These are phyloP conservation scores for Conomelus anceps DNA, from an alignment of 2,888 invertebrate genomes.

Conservation along the genomic window DNA sequence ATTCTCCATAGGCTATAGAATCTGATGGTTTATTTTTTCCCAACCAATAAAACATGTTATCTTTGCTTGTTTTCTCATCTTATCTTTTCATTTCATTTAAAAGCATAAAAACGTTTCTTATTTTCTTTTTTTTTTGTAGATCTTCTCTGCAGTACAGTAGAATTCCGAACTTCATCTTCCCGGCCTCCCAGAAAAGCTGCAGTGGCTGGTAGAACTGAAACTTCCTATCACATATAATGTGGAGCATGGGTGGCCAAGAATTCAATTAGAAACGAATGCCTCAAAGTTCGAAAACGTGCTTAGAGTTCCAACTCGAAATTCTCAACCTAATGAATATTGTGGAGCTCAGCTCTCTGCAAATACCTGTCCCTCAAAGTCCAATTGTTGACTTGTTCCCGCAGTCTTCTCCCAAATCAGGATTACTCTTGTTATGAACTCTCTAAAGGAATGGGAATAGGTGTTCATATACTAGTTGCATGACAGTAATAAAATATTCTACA, in stretches of 20 bases:
- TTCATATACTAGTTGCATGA: too few relatives aligned
- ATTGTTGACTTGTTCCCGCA: not conserved
- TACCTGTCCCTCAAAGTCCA: not conserved
- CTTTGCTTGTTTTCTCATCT: too few relatives aligned
- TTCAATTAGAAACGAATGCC: not conserved
- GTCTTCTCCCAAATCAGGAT: not conserved
- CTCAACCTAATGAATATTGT: not conserved
- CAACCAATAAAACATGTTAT: too few relatives aligned
- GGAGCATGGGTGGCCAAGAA: not conserved
- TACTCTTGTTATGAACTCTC: too few relatives aligned
- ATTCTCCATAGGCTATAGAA: too few relatives aligned
- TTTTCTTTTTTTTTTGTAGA: too few relatives aligned
- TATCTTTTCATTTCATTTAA: not conserved
- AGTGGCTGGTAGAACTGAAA: not conserved
- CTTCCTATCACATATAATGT: not conserved
- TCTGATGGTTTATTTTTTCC: too few relatives aligned
- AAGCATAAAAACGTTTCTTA: too few relatives aligned
- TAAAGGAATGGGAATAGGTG: too few relatives aligned
- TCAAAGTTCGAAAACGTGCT: not conserved
- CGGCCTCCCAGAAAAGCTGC: too few relatives aligned
- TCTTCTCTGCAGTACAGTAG: too few relatives aligned
- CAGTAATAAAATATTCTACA: too few relatives aligned
- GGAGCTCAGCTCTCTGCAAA: not conserved
- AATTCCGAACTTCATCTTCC: not conserved
- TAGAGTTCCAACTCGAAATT: not conserved